These are phyloP conservation scores for Oreochromis grahami DNA, from an alignment of 2,797 vertebrate species.

Conservation along the genomic window DNA sequence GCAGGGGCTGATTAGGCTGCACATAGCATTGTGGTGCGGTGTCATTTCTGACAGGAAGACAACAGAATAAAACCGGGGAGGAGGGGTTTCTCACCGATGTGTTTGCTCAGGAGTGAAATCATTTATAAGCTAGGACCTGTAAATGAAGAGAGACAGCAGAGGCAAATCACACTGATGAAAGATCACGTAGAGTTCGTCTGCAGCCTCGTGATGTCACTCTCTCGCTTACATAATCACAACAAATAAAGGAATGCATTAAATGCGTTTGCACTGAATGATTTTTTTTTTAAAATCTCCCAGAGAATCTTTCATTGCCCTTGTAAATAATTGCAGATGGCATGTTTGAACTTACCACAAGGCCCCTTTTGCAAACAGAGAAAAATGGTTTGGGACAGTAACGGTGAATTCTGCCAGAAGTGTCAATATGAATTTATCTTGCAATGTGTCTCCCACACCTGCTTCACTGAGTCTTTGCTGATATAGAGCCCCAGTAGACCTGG, in stretches of 20 bases:
- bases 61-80: conserved; percentile 1
- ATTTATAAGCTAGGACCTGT: conserved; percentile 14
- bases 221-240: not conserved
- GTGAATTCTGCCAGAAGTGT: conserved; percentile 52
- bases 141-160: conserved; percentile 19
- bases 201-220: not conserved
- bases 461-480: conserved; percentile 42
- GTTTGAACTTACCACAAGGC: not conserved
- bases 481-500: conserved; percentile 32
- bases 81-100: not conserved
- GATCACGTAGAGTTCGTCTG: not conserved
- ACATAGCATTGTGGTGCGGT: not conserved
- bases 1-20: conserved; percentile 9
- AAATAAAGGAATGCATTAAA: not conserved
- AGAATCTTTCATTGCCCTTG: not conserved
- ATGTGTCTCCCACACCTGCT: conserved; percentile 30
- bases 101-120: conserved; percentile 18
- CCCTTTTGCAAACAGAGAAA: conserved; percentile 37
- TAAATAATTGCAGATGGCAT: conserved; percentile 11
- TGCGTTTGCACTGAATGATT: not conserved
- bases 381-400: conserved; percentile 26
- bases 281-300: not conserved
- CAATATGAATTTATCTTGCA: conserved; percentile 54
- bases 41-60: not conserved
- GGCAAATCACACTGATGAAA: not conserved